Percentiles rank a stretch among this genome's conserved stretches.
phyloP scores from a whole-genome alignment of 2,113 vertebrate genomes.

The Elachura formosa region DNA sequence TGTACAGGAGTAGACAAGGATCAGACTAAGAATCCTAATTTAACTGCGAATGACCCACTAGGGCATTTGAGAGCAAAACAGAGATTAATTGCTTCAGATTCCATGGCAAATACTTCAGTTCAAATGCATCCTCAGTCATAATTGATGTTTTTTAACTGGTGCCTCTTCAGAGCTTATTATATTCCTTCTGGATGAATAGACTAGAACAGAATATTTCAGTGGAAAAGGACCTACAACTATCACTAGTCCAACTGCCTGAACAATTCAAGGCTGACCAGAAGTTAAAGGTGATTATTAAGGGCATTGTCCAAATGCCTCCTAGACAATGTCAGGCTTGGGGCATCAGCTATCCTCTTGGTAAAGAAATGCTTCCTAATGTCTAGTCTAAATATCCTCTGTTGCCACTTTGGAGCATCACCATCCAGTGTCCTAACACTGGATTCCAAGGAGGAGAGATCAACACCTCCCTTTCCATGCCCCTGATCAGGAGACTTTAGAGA shows the following conservation, averaged over 20 bases:
- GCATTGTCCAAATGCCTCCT: background rate
- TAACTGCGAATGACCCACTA: background rate
- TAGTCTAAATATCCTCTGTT: background rate
- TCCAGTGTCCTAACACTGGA: background rate
- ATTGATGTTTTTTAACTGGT: background rate
- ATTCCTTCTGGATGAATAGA: background rate
- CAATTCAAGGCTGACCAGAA: background rate
- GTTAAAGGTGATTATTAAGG: background rate
- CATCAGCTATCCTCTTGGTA: background rate
- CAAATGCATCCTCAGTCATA: background rate
- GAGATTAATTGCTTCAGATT: background rate
- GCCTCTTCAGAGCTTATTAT: background rate
- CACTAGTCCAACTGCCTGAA: background rate
- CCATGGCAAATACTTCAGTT: background rate
- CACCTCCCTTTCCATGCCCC: background rate
- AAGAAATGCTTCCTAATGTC: background rate
- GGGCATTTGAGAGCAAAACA: background rate
- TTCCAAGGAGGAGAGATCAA: background rate
- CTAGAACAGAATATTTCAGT: background rate
- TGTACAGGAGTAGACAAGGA: background rate
- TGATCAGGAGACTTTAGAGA: background rate
- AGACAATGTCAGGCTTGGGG: background rate
- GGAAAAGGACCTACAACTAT: background rate
- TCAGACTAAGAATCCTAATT: background rate
- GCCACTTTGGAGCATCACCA: accelerated